Base-by-base conservation (phyloP, 1,140 invertebrate genomes). In the Heliconius eleuchia region DNA sequence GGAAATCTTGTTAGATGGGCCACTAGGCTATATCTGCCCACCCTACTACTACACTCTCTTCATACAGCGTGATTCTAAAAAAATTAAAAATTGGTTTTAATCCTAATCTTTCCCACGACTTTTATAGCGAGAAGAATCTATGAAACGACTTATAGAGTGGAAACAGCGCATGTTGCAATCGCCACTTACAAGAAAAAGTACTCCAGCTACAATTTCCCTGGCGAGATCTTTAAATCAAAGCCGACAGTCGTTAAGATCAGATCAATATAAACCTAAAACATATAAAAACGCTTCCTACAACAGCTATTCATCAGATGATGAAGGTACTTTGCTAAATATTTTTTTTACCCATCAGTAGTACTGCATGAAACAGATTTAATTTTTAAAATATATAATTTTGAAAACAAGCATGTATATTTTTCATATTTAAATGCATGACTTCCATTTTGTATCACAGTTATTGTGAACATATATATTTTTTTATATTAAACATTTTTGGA, bases 101-200 rank as follows among this genome's bases (percentile, higher is more conserved):
- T 52, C 50, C 2, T 52, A 19, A 52, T 52, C 18, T 52, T 52
- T 52, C 5, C 5, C 50, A 19, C 18, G 50, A 73, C 23, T 9
- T 79, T 90, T 91, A 34, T 89, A 97, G 96, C 95, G 97, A 39
- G 98, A 98, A 95, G 98, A 98, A 93, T 98, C 98, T 7, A 98
- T 98, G 97, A 98, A 98, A 94, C 95, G 98, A 18, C 91, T 98
- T 79, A 92, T 98, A 16, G 98, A 98, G 93, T 98, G 98, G 98
- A 98, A 98, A 91, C 98, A 98, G 92, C 95, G 98, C 86, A 98
- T 98, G 98, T 93, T 98, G 80, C 98, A 98, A 89, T 98, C 97
- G 27, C 98, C 98, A 18, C 90, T 98, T 76, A 98, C 97, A 27
- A 95, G 97, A 76, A 98, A 98, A 92, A 96, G 96, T 70, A 96